Percentiles rank a stretch among this genome's conserved stretches.
Evolutionary conservation across 1,140 invertebrate species (phyloP).

Genomic region (Acromyrmex heyeri): DNA sequence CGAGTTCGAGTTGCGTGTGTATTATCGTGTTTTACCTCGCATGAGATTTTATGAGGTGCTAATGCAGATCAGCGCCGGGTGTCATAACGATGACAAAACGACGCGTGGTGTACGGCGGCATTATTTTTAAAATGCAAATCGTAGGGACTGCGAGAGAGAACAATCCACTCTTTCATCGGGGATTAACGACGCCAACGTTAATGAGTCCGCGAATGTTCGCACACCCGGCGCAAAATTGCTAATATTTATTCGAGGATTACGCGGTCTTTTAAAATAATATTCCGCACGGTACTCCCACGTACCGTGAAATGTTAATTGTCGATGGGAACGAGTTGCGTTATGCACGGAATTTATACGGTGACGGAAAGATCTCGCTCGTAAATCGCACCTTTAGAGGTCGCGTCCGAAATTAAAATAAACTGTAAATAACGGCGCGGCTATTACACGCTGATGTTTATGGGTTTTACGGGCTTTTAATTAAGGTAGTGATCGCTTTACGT

Average conservation of each 20-base stretch:
- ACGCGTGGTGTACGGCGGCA: background rate
- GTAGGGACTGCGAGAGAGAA: background rate
- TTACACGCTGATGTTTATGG: background rate
- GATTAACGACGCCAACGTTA: conserved; percentile 54
- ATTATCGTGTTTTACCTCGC: conserved; percentile 5
- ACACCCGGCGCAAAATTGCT: conserved; percentile 49
- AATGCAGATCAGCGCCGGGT: conserved; percentile 39
- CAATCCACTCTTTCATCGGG: conserved; percentile 49
- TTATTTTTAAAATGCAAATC: conserved; percentile 62
- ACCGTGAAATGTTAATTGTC: conserved; percentile 45
- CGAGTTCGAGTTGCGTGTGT: background rate
- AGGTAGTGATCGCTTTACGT: background rate
- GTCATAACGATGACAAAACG: conserved; percentile 55
- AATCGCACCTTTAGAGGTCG: conserved; percentile 36
- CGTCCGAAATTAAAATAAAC: conserved; percentile 23
- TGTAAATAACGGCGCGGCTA: conserved; percentile 16
- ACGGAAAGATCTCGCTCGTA: conserved; percentile 28
- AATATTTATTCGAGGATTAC: conserved; percentile 54
- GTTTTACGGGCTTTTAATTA: conserved; percentile 24
- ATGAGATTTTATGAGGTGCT: conserved; percentile 39
- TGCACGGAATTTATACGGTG: conserved; percentile 28
- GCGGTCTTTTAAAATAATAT: conserved; percentile 60
- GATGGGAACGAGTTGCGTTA: conserved; percentile 7
- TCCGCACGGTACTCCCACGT: background rate
- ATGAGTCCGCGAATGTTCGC: conserved; percentile 43